Evolutionary conservation across 2,797 vertebrate species (phyloP).

Genomic region (Podarcis lilfordi): DNA sequence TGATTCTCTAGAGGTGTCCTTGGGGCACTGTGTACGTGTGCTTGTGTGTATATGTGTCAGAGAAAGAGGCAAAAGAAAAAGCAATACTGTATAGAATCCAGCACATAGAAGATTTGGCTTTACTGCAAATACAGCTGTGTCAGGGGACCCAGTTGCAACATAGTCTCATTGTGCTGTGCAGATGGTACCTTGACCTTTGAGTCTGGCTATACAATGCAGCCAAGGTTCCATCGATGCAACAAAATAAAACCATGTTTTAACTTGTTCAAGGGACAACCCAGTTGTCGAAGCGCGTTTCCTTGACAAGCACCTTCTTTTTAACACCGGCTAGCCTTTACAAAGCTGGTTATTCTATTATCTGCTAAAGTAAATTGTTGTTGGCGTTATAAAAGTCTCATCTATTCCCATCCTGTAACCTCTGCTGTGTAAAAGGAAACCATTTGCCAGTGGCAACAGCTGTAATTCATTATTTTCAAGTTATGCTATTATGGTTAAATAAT

Average conservation of each 20-base stretch:
- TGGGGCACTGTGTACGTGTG: slow-evolving; percentile 3
- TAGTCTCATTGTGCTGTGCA: slow-evolving; percentile 38
- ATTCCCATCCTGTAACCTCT: not conserved
- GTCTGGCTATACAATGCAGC: slow-evolving; percentile 29
- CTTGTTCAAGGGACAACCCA: slow-evolving; percentile 36
- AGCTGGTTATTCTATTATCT: slow-evolving; percentile 21
- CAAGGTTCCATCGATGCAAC: slow-evolving; percentile 40
- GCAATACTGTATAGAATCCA: slow-evolving; percentile 12
- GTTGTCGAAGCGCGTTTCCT: slow-evolving; percentile 14
- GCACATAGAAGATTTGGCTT: slow-evolving; percentile 15
- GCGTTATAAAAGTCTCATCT: slow-evolving; percentile 18
- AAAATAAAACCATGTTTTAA: slow-evolving; percentile 42
- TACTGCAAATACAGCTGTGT: slow-evolving; percentile 33
- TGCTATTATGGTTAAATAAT: not conserved
- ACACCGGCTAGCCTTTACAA: slow-evolving; percentile 2
- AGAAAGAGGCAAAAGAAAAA: not conserved
- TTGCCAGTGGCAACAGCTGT: slow-evolving; percentile 22
- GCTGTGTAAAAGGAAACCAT: slow-evolving; percentile 37
- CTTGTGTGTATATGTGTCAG: not conserved
- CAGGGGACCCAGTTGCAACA: slow-evolving; percentile 32
- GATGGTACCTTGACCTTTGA: slow-evolving; percentile 52
- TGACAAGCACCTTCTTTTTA: slow-evolving; percentile 26
- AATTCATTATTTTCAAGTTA: slow-evolving; percentile 20
- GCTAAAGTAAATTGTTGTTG: slow-evolving; percentile 11
- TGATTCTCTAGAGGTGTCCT: slow-evolving; percentile 23